phyloP scores from a whole-genome alignment of 1,140 invertebrate species.

The Macrotrachela quadricornifera region DNA sequence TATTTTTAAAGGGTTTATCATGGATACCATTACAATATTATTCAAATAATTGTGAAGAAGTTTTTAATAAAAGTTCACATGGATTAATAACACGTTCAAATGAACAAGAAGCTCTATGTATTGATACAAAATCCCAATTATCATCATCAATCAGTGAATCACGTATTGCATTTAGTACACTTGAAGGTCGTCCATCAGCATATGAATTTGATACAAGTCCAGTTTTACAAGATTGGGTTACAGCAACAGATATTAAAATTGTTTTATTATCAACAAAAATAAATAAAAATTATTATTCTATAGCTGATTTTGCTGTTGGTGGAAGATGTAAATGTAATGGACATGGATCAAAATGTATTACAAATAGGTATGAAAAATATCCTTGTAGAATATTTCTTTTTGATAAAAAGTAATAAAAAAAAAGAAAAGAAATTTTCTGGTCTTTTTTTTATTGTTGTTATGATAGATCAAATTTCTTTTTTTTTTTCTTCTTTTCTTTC shows the following conservation, averaged over 20 bases:
- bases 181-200: conserved; percentile 82
- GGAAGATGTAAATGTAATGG: conserved; percentile 98
- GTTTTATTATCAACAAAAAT: conserved; percentile 27
- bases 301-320: conserved; percentile 91
- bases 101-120: conserved; percentile 41
- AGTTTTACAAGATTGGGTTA: conserved; percentile 93
- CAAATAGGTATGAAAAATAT: conserved; percentile 11
- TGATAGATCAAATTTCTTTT: too few species aligned
- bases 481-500: too few species aligned
- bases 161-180: conserved; percentile 74
- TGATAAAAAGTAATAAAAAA: too few species aligned
- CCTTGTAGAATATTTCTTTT: too few species aligned
- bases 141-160: conserved; percentile 18
- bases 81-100: conserved; percentile 24
- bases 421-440: too few species aligned
- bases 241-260: conserved; percentile 80
- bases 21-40: conserved; percentile 85
- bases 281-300: conserved; percentile 32
- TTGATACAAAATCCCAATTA: conserved; percentile 12
- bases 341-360: conserved; percentile 66
- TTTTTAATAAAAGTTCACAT: conserved; percentile 50
- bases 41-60: conserved; percentile 60
- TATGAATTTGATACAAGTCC: conserved; percentile 79
- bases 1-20: conserved; percentile 61
- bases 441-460: too few species aligned